Conservation (phyloP, 2,797 vertebrate genomes). For the Acrossocheilus wenchowensis region DNA sequence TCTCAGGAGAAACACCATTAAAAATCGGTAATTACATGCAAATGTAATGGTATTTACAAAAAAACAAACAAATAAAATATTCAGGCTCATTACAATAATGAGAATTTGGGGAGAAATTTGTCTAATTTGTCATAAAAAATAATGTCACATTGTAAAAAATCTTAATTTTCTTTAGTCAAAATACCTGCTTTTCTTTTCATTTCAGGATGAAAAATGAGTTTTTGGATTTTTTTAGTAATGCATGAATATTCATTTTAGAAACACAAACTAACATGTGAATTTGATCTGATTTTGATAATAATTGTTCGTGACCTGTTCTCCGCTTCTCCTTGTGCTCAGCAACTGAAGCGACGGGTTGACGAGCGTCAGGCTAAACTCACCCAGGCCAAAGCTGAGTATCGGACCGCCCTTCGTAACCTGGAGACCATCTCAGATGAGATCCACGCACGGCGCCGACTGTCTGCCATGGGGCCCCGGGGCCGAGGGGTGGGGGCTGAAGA, state of each 20-base stretch:
- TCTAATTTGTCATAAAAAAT: neutral
- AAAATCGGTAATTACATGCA: neutral
- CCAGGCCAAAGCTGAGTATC: conserved; percentile 90
- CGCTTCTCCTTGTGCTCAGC: conserved; percentile 71
- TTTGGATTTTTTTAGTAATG: neutral
- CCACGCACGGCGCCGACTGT: conserved; percentile 88
- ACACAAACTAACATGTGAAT: neutral
- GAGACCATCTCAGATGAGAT: conserved; percentile 98
- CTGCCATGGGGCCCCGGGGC: conserved; percentile 88
- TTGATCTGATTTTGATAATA: neutral
- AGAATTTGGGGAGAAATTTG: neutral
- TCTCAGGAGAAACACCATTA: neutral
- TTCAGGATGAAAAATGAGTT: neutral
- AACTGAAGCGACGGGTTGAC: conserved; percentile 91
- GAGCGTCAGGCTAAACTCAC: conserved; percentile 90
- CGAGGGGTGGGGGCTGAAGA: conserved; percentile 92
- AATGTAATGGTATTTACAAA: too few relatives aligned
- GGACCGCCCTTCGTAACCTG: conserved; percentile 88
- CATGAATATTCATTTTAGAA: neutral
- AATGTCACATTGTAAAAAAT: neutral
- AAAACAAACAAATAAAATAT: neutral
- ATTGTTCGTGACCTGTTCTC: neutral
- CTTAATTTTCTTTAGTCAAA: neutral
- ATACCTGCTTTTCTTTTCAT: accelerated
- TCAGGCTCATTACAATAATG: neutral